These are phyloP conservation scores for Pogona vitticeps DNA, from an alignment of 2,113 vertebrate species.

Conservation along the genomic window DNA sequence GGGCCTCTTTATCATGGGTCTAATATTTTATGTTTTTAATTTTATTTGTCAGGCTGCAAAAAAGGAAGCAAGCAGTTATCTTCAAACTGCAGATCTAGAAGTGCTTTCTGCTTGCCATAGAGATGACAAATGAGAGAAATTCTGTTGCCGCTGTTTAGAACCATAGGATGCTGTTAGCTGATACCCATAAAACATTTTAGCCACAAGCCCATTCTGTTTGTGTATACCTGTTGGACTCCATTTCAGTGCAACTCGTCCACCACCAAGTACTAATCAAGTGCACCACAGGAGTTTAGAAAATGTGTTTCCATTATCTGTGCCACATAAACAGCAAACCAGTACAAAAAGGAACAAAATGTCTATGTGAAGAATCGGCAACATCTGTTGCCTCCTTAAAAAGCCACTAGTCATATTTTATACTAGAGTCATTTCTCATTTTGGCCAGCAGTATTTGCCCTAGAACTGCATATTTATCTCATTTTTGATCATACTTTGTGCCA, in stretches of 20 bases:
- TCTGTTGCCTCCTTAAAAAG: conserved; percentile 61
- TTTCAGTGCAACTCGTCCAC: conserved; percentile 38
- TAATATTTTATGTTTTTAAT: conserved; percentile 37
- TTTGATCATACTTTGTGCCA: neutral
- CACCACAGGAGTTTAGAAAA: conserved; percentile 34
- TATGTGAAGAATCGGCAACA: conserved; percentile 56
- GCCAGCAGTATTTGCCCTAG: conserved; percentile 61
- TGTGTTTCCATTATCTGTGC: conserved; percentile 36
- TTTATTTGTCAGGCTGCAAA: conserved; percentile 17
- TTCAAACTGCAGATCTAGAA: neutral
- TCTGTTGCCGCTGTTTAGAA: neutral
- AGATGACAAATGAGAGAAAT: conserved; percentile 36
- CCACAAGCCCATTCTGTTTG: conserved; percentile 39
- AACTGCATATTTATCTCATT: neutral
- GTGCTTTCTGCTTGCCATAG: neutral
- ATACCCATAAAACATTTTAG: conserved; percentile 33
- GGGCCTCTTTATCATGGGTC: neutral
- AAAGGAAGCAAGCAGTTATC: conserved; percentile 16
- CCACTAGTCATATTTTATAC: conserved; percentile 56
- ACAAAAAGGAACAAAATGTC: conserved; percentile 33
- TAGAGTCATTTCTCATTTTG: conserved; percentile 61
- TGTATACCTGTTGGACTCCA: conserved; percentile 46
- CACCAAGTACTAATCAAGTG: conserved; percentile 53
- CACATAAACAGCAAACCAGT: conserved; percentile 26
- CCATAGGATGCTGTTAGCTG: conserved; percentile 56